These are phyloP conservation scores for Sebastolobus alascanus DNA, from an alignment of 2,797 vertebrate species.

Conservation along the genomic window DNA sequence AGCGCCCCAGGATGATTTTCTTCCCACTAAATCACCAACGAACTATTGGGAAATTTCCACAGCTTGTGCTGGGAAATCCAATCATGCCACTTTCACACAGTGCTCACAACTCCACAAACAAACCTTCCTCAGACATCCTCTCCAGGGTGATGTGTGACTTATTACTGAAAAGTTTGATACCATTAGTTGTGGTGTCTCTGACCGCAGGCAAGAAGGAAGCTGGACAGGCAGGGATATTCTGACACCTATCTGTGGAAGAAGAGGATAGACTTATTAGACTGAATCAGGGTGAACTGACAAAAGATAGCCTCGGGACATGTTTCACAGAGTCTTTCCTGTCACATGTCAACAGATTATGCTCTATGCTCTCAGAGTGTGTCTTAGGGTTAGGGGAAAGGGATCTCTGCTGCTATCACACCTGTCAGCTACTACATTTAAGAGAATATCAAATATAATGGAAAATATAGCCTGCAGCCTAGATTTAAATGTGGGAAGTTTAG, in stretches of 20 bases:
- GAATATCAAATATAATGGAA: conserved; percentile 57
- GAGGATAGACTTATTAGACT: conserved; percentile 76
- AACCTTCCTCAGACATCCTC: conserved; percentile 35
- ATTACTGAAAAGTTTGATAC: conserved; percentile 71
- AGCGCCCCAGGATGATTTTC: conserved; percentile 63
- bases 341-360: conserved; percentile 80
- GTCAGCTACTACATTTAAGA: conserved; percentile 58
- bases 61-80: conserved; percentile 74
- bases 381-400: conserved; percentile 47
- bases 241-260: conserved; percentile 77
- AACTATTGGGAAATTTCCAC: conserved; percentile 70
- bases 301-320: conserved; percentile 77
- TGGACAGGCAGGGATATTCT: conserved; percentile 67
- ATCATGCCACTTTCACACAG: conserved; percentile 68
- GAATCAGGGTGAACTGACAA: conserved; percentile 80
- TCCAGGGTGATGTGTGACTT: conserved; percentile 19
- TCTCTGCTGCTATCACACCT: conserved; percentile 67
- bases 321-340: conserved; percentile 82
- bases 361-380: conserved; percentile 63
- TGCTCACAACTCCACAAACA: conserved; percentile 59
- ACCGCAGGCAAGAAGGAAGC: conserved; percentile 64
- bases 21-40: conserved; percentile 63
- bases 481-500: conserved; percentile 24
- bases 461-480: conserved; percentile 33
- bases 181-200: conserved; percentile 67